Evolutionary conservation across 1,140 invertebrate species (phyloP).

Genomic region (Semibalanus balanoides): DNA sequence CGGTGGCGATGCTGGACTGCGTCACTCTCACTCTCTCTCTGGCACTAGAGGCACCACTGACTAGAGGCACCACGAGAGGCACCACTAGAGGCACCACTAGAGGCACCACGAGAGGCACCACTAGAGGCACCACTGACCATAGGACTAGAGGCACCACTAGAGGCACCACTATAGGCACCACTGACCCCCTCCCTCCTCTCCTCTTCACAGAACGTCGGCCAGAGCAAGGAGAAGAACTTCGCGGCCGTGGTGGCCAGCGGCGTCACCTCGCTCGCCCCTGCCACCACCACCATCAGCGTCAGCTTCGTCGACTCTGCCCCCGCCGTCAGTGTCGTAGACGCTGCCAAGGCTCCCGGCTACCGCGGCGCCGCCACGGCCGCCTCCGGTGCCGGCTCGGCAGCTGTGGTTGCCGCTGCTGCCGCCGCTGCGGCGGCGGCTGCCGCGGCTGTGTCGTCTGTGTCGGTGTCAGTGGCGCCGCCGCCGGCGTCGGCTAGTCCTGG

Average conservation of each 20-base stretch:
- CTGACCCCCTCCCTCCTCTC: constrained; percentile 8
- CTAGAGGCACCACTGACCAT: too few relatives aligned
- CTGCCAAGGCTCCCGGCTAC: constrained; percentile 66
- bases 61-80: too few relatives aligned
- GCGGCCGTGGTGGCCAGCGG: constrained; percentile 13
- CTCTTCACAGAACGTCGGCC: constrained; percentile 15
- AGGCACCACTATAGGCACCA: too few relatives aligned
- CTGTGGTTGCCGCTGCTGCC: background rate
- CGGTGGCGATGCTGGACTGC: too few relatives aligned
- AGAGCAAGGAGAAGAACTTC: constrained; percentile 15
- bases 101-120: too few relatives aligned
- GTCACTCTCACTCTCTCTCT: too few relatives aligned
- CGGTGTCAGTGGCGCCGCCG: background rate
- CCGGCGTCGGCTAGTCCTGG: background rate
- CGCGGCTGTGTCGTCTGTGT: constrained; percentile 3
- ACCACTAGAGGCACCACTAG: too few relatives aligned
- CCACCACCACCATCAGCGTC: constrained; percentile 23
- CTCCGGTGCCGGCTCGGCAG: constrained; percentile 13
- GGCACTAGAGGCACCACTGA: too few relatives aligned
- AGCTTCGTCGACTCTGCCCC: background rate
- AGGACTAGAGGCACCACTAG: too few relatives aligned
- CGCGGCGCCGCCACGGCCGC: constrained; percentile 32
- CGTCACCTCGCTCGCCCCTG: constrained; percentile 14
- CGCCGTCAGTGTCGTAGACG: constrained; percentile 42
- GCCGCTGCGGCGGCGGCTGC: background rate